Evolutionary conservation across 1,140 invertebrate species (phyloP), one percentile per base, ranked within the genome.

Genomic region (Amyelois transitella): DNA sequence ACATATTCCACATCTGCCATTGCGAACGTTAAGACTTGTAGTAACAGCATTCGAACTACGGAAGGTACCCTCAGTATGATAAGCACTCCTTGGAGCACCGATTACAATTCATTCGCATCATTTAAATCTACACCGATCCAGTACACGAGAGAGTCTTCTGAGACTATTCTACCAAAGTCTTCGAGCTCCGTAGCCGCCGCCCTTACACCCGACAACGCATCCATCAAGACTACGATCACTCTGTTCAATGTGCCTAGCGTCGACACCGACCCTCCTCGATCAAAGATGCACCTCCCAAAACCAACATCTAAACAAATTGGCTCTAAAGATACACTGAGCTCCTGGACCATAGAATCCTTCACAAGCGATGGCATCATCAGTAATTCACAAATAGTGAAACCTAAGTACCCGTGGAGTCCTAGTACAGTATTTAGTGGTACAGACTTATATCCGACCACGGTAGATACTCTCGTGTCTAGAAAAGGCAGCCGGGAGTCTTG

Each of bases 11-110:
- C 53, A 25, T 49, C 53, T 7, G 53, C 53, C n/a, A 22, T 55
- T 2, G 45, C 45, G 14, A 43, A 43, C 10, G 43, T 18, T 0
- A 28, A 0, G 28, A 51, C n/a, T n/a, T 47, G 1, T 18, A 50
- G 5, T 8, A 48, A 0, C 53, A 8, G 44, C 44, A 14, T 48
- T 5, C 32, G 18, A 25, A 49, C 51, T 0, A 71, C 54, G 5
- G 65, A 76, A 5, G 62, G 72, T 55, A 83, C 75, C 0, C 44
- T 85, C 6, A 71, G 66, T 43, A 81, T 77, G 72, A 68, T 80
- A 19, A 63, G 60, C 3, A 69, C 74, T 1, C 73, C 78, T 0
- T 83, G 77, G 75, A 68, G 53, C 0, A 79, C 72, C 0, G 78
- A 86, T 19, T 38, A 38, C n/a, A 38, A 38, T 38, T 38, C 32